Conservation (phyloP, 2,797 vertebrate species). For the Pteropus rufus region DNA sequence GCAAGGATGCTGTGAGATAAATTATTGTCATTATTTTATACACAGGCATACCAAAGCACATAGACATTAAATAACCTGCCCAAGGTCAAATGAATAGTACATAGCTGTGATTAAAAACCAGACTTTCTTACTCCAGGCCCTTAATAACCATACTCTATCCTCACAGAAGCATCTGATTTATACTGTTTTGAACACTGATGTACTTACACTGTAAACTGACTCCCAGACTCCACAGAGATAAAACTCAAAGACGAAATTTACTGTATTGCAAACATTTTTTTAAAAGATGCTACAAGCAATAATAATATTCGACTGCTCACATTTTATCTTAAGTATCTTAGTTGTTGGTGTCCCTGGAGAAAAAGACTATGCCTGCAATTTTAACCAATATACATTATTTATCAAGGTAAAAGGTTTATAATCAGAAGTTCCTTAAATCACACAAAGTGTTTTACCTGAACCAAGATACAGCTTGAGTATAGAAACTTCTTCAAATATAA, state of each 20-base stretch:
- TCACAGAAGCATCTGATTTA: background rate
- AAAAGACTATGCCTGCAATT: background rate
- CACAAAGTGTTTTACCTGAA: slow-evolving; percentile 14
- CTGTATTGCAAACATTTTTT: background rate
- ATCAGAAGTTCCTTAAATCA: slow-evolving; percentile 28
- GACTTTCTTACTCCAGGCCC: background rate
- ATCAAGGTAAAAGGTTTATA: slow-evolving; percentile 28
- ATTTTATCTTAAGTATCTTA: slow-evolving; percentile 7
- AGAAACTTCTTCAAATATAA: slow-evolving; percentile 10
- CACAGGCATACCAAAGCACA: background rate
- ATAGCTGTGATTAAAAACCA: background rate
- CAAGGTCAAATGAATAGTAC: background rate
- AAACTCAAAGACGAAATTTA: background rate
- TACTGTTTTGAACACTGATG: background rate
- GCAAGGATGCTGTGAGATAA: background rate
- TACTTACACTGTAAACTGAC: background rate
- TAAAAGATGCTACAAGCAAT: background rate
- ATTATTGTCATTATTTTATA: background rate
- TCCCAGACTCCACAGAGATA: background rate
- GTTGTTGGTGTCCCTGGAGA: background rate
- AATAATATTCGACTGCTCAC: background rate
- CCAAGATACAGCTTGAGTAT: background rate
- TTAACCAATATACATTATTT: slow-evolving; percentile 34
- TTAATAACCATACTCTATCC: background rate
- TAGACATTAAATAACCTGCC: background rate